A percentile compares a stretch with the other conserved stretches of the same genome.
These are phyloP conservation scores for Rhopalosiphum padi DNA, from an alignment of 1,140 invertebrate species.

Conservation along the genomic window DNA sequence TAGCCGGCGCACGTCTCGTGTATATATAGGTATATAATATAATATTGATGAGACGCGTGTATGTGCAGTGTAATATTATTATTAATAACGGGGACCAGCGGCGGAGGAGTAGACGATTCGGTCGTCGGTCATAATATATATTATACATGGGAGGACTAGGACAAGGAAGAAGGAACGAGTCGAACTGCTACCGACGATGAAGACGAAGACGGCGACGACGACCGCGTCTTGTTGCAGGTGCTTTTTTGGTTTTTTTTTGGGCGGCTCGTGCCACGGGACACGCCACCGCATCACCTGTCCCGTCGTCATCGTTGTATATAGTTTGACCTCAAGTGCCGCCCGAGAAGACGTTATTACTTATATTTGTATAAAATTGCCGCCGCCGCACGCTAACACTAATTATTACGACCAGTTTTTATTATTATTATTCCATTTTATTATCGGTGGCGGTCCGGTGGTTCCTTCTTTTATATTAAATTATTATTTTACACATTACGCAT, in stretches of 20 bases:
- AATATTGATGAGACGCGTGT: background rate
- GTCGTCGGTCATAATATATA: background rate
- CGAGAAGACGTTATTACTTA: background rate
- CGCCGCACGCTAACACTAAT: conserved; percentile 38
- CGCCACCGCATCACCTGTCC: conserved; percentile 50
- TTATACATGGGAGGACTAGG: conserved; percentile 26
- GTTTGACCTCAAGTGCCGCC: conserved; percentile 50
- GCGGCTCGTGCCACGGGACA: conserved; percentile 55
- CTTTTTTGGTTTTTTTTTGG: conserved; percentile 32
- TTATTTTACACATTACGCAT: background rate
- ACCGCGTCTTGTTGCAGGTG: conserved; percentile 3
- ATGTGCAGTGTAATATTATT: background rate
- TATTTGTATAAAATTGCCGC: conserved; percentile 31
- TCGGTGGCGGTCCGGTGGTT: background rate
- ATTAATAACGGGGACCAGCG: conserved; percentile 34
- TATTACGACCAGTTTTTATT: conserved; percentile 43
- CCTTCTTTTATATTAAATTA: background rate
- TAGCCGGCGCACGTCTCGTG: background rate
- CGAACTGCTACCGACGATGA: conserved; percentile 48
- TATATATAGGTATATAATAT: background rate
- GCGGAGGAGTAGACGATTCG: conserved; percentile 31
- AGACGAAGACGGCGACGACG: conserved; percentile 25
- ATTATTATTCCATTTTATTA: conserved; percentile 1
- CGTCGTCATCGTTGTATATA: background rate
- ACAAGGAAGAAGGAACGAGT: conserved; percentile 53